Evolutionary conservation across 2,888 invertebrate genomes (phyloP).

Genomic region (Agonopterix heracliana): DNA sequence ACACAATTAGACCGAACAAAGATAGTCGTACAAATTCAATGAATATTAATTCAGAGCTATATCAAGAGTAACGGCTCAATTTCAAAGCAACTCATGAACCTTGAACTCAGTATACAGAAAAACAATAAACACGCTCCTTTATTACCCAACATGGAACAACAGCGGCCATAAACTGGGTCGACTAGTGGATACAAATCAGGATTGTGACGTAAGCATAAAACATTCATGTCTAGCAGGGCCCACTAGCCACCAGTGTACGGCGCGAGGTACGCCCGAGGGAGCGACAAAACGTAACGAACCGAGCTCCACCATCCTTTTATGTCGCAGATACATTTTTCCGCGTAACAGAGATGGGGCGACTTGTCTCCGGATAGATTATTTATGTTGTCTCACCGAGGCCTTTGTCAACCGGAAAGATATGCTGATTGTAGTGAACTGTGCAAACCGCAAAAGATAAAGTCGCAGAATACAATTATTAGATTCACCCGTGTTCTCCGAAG

Average conservation of each 20-base stretch:
- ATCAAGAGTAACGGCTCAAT: neutral
- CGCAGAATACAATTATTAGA: slow-evolving; percentile 7
- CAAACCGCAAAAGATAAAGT: slow-evolving; percentile 22
- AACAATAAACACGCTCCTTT: slow-evolving; percentile 56
- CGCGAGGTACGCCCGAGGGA: slow-evolving; percentile 55
- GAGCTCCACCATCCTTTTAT: slow-evolving; percentile 57
- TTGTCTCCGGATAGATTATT: slow-evolving; percentile 64
- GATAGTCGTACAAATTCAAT: no score
- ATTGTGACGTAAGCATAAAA: slow-evolving; percentile 64
- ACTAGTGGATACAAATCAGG: slow-evolving; percentile 66
- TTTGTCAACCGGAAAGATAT: slow-evolving; percentile 41
- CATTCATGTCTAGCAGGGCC: slow-evolving; percentile 51
- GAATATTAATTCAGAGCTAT: no score
- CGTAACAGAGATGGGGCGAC: slow-evolving; percentile 33
- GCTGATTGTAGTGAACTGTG: slow-evolving; percentile 41
- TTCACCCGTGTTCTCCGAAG: slow-evolving; percentile 1
- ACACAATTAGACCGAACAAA: no score
- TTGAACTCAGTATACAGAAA: slow-evolving; percentile 39
- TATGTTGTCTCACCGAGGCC: slow-evolving; percentile 48
- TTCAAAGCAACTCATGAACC: slow-evolving; percentile 7
- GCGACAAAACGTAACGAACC: slow-evolving; percentile 73
- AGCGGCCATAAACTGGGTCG: slow-evolving; percentile 43
- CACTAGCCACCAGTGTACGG: slow-evolving; percentile 36
- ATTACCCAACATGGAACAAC: slow-evolving; percentile 42
- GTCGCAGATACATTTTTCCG: slow-evolving; percentile 66